phyloP scores from a whole-genome alignment of 2,797 vertebrate genomes.

The Synanceia verrucosa region DNA sequence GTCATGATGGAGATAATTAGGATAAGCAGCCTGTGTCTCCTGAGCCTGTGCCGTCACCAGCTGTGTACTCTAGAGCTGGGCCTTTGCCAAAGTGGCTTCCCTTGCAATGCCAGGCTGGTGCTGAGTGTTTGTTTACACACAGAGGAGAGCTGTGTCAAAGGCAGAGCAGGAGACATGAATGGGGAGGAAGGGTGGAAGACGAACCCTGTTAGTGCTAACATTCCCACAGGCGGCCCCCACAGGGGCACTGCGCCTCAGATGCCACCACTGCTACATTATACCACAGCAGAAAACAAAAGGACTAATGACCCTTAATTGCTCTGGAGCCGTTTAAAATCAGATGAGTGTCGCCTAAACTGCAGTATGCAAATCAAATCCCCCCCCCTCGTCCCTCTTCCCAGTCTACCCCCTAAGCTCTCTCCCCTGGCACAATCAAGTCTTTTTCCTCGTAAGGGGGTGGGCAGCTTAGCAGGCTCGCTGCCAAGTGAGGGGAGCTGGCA shows the following conservation, averaged over 20 bases:
- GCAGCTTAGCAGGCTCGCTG: constrained; percentile 81
- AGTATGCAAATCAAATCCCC: constrained; percentile 84
- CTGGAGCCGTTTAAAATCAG: constrained; percentile 82
- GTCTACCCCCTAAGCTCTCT: constrained; percentile 67
- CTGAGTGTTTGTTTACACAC: constrained; percentile 79
- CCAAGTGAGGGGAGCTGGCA: constrained; percentile 83
- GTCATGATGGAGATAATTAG: constrained; percentile 61
- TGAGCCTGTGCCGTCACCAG: constrained; percentile 54
- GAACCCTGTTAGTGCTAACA: constrained; percentile 67
- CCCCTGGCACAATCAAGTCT: constrained; percentile 85
- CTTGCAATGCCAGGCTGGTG: constrained; percentile 73
- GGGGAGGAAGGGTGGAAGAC: constrained; percentile 57
- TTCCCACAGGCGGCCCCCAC: constrained; percentile 77
- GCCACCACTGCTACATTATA: constrained; percentile 56
- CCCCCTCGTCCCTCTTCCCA: constrained; percentile 51
- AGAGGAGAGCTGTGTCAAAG: constrained; percentile 64
- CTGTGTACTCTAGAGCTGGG: constrained; percentile 68
- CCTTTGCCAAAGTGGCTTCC: constrained; percentile 73
- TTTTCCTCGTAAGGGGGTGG: constrained; percentile 81
- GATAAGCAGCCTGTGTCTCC: constrained; percentile 51
- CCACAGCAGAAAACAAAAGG: constrained; percentile 82
- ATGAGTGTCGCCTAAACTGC: constrained; percentile 81
- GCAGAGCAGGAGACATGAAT: constrained; percentile 59
- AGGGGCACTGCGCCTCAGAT: constrained; percentile 62
- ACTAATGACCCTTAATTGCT: constrained; percentile 86